Evolutionary conservation across 2,888 invertebrate species (phyloP).

Genomic region (Pediacus dermestoides): DNA sequence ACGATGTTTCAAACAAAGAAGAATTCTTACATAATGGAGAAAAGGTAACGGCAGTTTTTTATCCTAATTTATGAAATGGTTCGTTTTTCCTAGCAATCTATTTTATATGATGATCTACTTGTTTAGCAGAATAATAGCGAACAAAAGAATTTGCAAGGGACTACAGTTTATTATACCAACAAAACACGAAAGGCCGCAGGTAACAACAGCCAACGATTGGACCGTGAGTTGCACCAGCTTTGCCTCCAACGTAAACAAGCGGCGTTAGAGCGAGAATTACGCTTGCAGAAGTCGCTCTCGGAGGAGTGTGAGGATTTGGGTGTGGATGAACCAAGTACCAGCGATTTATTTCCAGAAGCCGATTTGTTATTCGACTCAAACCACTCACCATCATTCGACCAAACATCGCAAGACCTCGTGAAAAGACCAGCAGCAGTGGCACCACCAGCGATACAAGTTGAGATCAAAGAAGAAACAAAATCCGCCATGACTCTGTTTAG

Average conservation of each 20-base stretch:
- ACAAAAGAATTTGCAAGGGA: slow-evolving; percentile 37
- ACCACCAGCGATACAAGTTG: slow-evolving; percentile 14
- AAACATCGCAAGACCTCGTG: slow-evolving; percentile 51
- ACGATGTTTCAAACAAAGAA: slow-evolving; percentile 37
- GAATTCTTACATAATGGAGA: slow-evolving; percentile 44
- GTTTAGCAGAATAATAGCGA: slow-evolving; percentile 34
- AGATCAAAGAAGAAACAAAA: slow-evolving; percentile 38
- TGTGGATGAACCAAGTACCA: slow-evolving; percentile 76
- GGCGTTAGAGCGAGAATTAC: slow-evolving; percentile 55
- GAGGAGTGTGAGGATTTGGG: slow-evolving; percentile 78
- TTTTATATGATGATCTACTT: slow-evolving; percentile 10
- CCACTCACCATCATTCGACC: slow-evolving; percentile 65
- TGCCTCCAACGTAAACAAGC: slow-evolving; percentile 51
- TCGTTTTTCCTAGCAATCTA: no score
- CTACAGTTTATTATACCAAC: slow-evolving; percentile 40
- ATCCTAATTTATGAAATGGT: no score
- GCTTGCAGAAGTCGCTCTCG: slow-evolving; percentile 67
- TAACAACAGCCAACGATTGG: slow-evolving; percentile 32
- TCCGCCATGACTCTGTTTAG: slow-evolving; percentile 45
- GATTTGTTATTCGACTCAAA: slow-evolving; percentile 70
- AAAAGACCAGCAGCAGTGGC: slow-evolving; percentile 17
- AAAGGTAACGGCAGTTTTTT: no score
- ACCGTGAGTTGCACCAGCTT: slow-evolving; percentile 45
- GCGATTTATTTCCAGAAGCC: slow-evolving; percentile 74
- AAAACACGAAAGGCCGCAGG: slow-evolving; percentile 41